A percentile compares a stretch with the other conserved stretches of the same genome.
These are phyloP conservation scores for Sander vitreus DNA, from an alignment of 2,113 vertebrate genomes.

Conservation along the genomic window DNA sequence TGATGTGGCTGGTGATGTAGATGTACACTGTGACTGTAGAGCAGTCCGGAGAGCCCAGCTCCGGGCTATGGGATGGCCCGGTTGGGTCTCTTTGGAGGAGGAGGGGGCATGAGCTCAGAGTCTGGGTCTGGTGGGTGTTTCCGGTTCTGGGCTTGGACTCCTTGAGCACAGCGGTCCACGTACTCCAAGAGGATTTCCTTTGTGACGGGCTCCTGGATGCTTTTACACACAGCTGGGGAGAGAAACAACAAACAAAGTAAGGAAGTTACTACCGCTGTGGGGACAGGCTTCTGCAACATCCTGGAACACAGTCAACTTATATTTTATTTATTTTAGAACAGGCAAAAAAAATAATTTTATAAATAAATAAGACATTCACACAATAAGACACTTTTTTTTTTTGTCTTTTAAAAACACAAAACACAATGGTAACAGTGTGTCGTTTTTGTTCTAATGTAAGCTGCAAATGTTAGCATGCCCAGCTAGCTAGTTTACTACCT, in stretches of 20 bases:
- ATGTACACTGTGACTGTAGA: conserved; percentile 66
- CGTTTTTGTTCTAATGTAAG: no score
- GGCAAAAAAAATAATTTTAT: neutral
- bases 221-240: conserved; percentile 93
- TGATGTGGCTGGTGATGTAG: conserved; percentile 49
- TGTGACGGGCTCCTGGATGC: conserved; percentile 95
- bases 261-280: conserved; percentile 43
- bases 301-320: neutral
- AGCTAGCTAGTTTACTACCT: no score
- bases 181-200: conserved; percentile 96
- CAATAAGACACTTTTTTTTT: no score
- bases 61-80: conserved; percentile 81
- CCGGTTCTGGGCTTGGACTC: conserved; percentile 85
- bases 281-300: conserved; percentile 11
- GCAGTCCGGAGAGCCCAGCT: conserved; percentile 50
- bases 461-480: no score
- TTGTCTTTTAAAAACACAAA: no score
- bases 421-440: no score
- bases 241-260: conserved; percentile 35
- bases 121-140: conserved; percentile 92
- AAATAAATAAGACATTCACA: neutral
- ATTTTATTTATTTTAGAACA: neutral
- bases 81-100: conserved; percentile 92
- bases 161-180: conserved; percentile 89
- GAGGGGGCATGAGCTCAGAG: conserved; percentile 95